A percentile compares a stretch with the other conserved stretches of the same genome.
Conservation (phyloP, 2,888 invertebrate species). For the Thumatha senex region DNA sequence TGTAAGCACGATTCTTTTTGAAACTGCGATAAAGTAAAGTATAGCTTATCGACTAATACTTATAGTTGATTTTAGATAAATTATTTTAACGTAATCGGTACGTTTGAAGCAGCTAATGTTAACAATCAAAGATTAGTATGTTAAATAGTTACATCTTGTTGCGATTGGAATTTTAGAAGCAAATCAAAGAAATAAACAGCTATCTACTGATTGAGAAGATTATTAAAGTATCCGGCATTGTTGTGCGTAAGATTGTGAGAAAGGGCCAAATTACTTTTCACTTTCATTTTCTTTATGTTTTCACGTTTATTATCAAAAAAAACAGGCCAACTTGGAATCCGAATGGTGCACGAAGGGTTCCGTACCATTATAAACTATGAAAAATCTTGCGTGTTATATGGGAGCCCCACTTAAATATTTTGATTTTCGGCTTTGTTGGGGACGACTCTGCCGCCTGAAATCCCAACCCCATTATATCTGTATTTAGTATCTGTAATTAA, state of each 20-base stretch:
- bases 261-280: not conserved
- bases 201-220: constrained; percentile 30
- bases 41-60: constrained; percentile 28
- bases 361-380: too few species aligned
- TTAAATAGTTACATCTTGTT: constrained; percentile 59
- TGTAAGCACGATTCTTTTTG: constrained; percentile 70
- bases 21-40: constrained; percentile 36
- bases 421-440: too few species aligned
- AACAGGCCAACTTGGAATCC: not conserved
- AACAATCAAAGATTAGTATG: constrained; percentile 76
- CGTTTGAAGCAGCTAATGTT: constrained; percentile 68
- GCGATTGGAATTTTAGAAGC: constrained; percentile 50
- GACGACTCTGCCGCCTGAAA: too few species aligned
- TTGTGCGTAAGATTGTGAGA: constrained; percentile 11
- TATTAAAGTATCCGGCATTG: constrained; percentile 15
- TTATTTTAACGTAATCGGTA: constrained; percentile 34
- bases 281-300: not conserved
- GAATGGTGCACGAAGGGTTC: not conserved
- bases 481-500: too few species aligned
- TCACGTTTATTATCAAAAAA: not conserved
- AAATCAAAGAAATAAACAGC: constrained; percentile 42
- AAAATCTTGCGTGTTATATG: too few species aligned
- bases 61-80: constrained; percentile 35
- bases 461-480: too few species aligned
- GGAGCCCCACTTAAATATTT: too few species aligned